Evolutionary conservation across 2,113 vertebrate species (phyloP), one percentile per base, ranked within the genome.

Genomic region (Corythoichthys haematopterus): DNA sequence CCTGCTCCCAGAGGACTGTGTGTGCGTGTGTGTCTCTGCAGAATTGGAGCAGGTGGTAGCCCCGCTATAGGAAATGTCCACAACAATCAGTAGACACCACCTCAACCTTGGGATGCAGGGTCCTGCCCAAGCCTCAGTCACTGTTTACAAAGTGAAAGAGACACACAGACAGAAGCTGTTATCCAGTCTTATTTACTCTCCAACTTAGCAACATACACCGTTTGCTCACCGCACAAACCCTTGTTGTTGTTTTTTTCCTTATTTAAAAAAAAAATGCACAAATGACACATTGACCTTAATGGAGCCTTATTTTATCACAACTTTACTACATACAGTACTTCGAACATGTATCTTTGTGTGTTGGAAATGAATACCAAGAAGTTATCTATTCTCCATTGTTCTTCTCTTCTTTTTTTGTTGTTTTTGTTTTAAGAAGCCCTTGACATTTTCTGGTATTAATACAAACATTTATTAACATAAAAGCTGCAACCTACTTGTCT

Each of bases 21-120:
- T 72, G 68, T 56, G 55, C 65, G 66, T 64, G 50, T 37, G 3
- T 55, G 58, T 64, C 13, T 50, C 28, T 65, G 61, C 35, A n/a
- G 71, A 43, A 67, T 69, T 77, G 73, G 73, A 87, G 82, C 86
- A 85, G 86, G 82, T 88, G 83, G 70, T 13, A 64, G 59, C 53
- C 72, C 76, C 71, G 78, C 70, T 84, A 70, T 75, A 75, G 83
- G 82, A 88, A 85, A 90, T 55, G 91, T 90, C 91, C 82, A 85
- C 79, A 79, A 79, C 86, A 90, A 92, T 92, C 89, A 91, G 66
- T 72, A 65, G 75, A 79, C 80, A 72, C 71, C 82, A 76, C 85
- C 77, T 91, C 90, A 90, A 90, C 88, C 89, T 90, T 90, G 88
- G 82, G 84, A 79, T 83, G 72, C 33, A 45, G 72, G 81, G 85